phyloP scores from a whole-genome alignment of 2,113 vertebrate species.

The Coryphaenoides rupestris region DNA sequence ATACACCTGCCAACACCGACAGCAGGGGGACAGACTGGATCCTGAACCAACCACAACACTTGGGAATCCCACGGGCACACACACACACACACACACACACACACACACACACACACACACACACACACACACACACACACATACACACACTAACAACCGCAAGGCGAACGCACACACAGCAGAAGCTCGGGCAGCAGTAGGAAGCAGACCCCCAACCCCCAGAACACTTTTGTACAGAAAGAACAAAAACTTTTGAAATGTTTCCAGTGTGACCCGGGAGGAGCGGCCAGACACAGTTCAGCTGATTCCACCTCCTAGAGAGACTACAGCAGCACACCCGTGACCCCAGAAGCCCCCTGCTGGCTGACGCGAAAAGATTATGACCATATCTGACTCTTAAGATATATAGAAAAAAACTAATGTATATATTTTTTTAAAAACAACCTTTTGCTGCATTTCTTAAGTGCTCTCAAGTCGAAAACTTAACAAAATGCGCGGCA shows the following conservation, averaged over 20 bases:
- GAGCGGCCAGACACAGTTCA: constrained; percentile 53
- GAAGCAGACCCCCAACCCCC: constrained; percentile 44
- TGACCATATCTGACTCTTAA: constrained; percentile 33
- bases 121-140: not conserved
- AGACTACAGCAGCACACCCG: constrained; percentile 35
- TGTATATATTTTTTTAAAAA: constrained; percentile 37
- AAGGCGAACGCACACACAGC: not conserved
- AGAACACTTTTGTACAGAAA: constrained; percentile 67
- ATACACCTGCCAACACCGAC: constrained; percentile 47
- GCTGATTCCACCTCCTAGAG: constrained; percentile 31
- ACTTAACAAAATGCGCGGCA: constrained; percentile 42
- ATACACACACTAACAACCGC: not conserved
- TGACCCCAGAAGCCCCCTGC: constrained; percentile 42
- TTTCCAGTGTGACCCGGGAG: constrained; percentile 64
- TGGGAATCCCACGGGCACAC: constrained; percentile 32
- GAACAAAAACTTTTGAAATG: constrained; percentile 65
- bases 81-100: not conserved
- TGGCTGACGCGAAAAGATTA: constrained; percentile 47
- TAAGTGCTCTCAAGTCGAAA: constrained; percentile 74
- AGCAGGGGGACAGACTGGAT: constrained; percentile 47
- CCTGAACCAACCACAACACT: constrained; percentile 39
- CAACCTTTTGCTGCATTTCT: constrained; percentile 57
- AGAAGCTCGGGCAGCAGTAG: constrained; percentile 37
- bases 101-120: no score
- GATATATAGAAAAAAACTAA: constrained; percentile 34